Evolutionary conservation across 2,888 invertebrate species (phyloP).

Genomic region (Beris chalybata): DNA sequence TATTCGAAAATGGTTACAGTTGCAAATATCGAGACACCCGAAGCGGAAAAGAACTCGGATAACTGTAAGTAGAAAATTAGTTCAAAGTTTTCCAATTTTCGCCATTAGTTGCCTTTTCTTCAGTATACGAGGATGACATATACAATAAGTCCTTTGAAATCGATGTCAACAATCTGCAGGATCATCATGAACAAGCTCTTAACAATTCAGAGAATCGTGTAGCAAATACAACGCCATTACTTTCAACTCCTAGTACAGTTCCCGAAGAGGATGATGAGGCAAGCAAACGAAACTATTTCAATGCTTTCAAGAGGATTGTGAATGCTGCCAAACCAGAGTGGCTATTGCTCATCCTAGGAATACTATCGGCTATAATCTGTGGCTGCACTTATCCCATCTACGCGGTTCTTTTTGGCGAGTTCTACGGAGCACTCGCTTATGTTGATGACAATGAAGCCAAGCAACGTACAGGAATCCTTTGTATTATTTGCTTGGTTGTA

Average conservation of each 20-base stretch:
- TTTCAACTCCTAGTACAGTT: constrained; percentile 14
- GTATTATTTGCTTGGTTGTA: constrained; percentile 62
- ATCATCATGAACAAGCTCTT: constrained; percentile 33
- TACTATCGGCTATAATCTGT: constrained; percentile 66
- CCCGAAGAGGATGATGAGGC: constrained; percentile 19
- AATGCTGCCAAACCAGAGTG: constrained; percentile 61
- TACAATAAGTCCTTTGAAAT: constrained; percentile 34
- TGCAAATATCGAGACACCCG: constrained; percentile 46
- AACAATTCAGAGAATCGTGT: constrained; percentile 17
- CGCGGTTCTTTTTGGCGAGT: constrained; percentile 74
- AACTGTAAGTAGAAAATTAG: constrained; percentile 1
- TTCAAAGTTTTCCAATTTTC: background rate
- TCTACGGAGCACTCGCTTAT: constrained; percentile 58
- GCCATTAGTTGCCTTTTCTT: constrained; percentile 16
- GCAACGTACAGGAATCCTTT: constrained; percentile 61
- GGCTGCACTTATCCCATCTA: constrained; percentile 75
- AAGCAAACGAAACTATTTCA: constrained; percentile 47
- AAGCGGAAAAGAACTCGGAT: constrained; percentile 31
- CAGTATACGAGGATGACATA: constrained; percentile 31
- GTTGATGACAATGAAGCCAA: constrained; percentile 59
- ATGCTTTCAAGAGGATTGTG: constrained; percentile 61
- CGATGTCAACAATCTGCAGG: constrained; percentile 32
- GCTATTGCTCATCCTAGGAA: constrained; percentile 63
- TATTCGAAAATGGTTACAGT: constrained; percentile 66
- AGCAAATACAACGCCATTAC: constrained; percentile 16